phyloP scores from a whole-genome alignment of 1,140 invertebrate species.

The Oedothorax gibbosus region DNA sequence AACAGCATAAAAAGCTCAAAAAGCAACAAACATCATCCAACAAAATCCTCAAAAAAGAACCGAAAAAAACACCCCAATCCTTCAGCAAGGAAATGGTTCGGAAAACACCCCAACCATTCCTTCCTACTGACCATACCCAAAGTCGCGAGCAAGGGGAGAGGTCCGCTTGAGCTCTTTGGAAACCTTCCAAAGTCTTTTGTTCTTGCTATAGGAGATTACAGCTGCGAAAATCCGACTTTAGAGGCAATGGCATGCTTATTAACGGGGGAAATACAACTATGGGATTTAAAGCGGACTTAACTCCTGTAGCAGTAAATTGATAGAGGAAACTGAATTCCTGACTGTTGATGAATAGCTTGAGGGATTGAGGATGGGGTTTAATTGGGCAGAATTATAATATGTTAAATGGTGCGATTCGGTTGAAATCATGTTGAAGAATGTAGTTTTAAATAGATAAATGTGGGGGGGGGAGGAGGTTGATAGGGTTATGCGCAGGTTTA shows the following conservation, averaged over 20 bases:
- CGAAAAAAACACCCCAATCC: constrained; percentile 22
- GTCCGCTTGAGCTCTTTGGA: constrained; percentile 4
- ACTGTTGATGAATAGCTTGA: background rate
- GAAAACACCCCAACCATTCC: constrained; percentile 28
- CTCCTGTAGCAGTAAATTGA: background rate
- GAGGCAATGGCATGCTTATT: constrained; percentile 23
- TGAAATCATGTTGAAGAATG: too few relatives aligned
- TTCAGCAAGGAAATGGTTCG: constrained; percentile 42
- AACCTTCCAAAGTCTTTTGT: constrained; percentile 36
- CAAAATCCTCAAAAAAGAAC: background rate
- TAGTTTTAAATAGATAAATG: too few relatives aligned
- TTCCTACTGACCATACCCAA: constrained; percentile 26
- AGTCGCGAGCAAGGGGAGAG: background rate
- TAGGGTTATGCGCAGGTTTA: too few relatives aligned
- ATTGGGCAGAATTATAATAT: background rate
- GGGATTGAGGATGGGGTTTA: background rate
- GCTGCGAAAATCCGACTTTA: constrained; percentile 42
- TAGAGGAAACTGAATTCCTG: background rate
- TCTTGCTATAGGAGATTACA: constrained; percentile 41
- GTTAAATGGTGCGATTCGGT: too few relatives aligned
- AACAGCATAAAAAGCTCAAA: too few relatives aligned
- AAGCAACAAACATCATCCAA: background rate
- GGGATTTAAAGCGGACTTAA: background rate
- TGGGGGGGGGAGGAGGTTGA: too few relatives aligned
- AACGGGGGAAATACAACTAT: background rate